phyloP scores from a whole-genome alignment of 2,888 invertebrate genomes.

The Lathronympha strigana region DNA sequence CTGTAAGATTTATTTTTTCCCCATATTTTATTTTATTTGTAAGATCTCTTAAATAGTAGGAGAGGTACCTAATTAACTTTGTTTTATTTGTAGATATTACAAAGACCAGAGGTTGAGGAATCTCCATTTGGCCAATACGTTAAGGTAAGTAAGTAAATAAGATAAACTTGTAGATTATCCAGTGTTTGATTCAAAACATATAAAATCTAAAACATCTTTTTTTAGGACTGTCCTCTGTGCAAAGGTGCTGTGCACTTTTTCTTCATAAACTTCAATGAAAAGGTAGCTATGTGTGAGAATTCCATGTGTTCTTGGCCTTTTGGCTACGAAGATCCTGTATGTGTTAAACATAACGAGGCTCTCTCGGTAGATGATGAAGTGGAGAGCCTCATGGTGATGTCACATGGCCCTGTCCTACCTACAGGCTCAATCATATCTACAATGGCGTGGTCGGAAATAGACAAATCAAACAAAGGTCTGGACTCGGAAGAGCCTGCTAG shows the following conservation, averaged over 20 bases:
- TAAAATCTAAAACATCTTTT: constrained; percentile 29
- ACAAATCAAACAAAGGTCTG: constrained; percentile 51
- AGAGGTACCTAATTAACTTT: no score
- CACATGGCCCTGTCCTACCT: constrained; percentile 27
- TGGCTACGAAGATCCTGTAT: constrained; percentile 59
- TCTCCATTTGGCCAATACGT: constrained; percentile 23
- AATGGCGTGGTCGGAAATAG: constrained; percentile 57
- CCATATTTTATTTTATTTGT: neutral
- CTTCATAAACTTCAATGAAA: constrained; percentile 63
- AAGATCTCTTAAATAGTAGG: no score
- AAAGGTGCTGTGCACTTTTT: constrained; percentile 55
- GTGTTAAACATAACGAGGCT: constrained; percentile 54
- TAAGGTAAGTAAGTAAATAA: constrained; percentile 15
- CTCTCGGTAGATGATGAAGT: constrained; percentile 48
- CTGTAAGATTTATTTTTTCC: constrained; percentile 15
- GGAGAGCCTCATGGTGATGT: constrained; percentile 42
- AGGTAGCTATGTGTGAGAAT: constrained; percentile 69
- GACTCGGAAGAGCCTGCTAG: constrained; percentile 51
- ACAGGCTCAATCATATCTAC: constrained; percentile 53
- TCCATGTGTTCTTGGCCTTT: constrained; percentile 67
- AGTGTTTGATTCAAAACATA: neutral
- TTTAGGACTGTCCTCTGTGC: constrained; percentile 69
- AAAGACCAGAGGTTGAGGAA: neutral
- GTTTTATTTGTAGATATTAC: constrained; percentile 9
- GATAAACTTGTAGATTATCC: neutral